phyloP scores from a whole-genome alignment of 2,113 vertebrate genomes.

The Oncorhynchus gorbuscha region DNA sequence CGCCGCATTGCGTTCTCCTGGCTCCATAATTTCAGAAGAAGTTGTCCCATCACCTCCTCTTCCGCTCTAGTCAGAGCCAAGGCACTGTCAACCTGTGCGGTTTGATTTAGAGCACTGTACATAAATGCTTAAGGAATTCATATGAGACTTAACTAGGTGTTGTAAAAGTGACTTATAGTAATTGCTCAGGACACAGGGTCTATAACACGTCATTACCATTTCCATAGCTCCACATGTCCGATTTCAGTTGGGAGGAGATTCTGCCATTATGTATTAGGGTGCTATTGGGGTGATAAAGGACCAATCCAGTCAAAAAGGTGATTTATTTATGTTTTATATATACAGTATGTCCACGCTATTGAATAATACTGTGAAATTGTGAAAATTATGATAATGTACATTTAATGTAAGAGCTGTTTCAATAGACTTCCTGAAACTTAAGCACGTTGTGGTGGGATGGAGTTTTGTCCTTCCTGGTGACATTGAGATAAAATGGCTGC shows the following conservation, averaged over 20 bases:
- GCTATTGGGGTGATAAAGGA: conserved; percentile 33
- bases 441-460: no score
- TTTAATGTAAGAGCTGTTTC: no score
- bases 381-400: no score
- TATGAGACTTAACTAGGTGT: conserved; percentile 22
- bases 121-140: conserved; percentile 62
- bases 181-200: conserved; percentile 46
- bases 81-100: conserved; percentile 31
- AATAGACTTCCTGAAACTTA: no score
- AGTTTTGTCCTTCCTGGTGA: no score
- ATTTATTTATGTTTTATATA: no score
- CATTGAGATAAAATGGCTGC: no score
- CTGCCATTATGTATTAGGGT: conserved; percentile 29
- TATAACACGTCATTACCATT: conserved; percentile 57
- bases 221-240: conserved; percentile 49
- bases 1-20: not conserved
- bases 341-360: no score
- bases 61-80: not conserved
- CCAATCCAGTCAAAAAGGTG: no score
- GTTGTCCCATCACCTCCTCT: no score
- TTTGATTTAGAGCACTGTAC: conserved; percentile 60
- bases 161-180: conserved; percentile 65
- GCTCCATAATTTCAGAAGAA: conserved; percentile 48
- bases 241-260: conserved; percentile 34
- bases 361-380: no score